A percentile compares a stretch with the other conserved stretches of the same genome.
These are phyloP conservation scores for Galerucella pusilla DNA, from an alignment of 2,888 invertebrate genomes.

Conservation along the genomic window DNA sequence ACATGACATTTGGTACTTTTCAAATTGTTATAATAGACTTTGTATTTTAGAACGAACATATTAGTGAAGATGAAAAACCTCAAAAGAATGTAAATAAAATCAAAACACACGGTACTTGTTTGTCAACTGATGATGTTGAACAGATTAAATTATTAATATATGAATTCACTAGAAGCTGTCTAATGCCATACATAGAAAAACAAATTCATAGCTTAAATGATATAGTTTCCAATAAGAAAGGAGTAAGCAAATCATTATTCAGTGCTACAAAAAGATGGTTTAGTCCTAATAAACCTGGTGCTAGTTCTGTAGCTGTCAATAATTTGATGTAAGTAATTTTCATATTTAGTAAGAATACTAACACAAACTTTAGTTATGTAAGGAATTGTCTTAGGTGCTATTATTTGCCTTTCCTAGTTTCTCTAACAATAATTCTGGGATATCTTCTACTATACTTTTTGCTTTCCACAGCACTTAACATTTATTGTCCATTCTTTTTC, in stretches of 20 bases:
- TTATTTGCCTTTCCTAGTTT: too few species aligned
- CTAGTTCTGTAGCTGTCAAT: slow-evolving; percentile 76
- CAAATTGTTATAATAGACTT: slow-evolving; percentile 8
- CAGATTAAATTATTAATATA: slow-evolving; percentile 85
- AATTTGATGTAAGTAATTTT: slow-evolving; percentile 81
- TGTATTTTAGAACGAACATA: slow-evolving; percentile 50
- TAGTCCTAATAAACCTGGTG: slow-evolving; percentile 87
- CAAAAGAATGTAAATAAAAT: slow-evolving; percentile 42
- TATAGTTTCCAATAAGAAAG: slow-evolving; percentile 86
- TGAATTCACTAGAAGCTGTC: slow-evolving; percentile 86
- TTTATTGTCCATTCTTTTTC: too few species aligned
- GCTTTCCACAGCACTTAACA: too few species aligned
- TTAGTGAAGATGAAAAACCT: slow-evolving; percentile 50
- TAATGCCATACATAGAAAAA: slow-evolving; percentile 92
- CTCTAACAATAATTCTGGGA: too few species aligned
- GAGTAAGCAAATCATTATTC: slow-evolving; percentile 90
- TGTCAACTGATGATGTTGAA: slow-evolving; percentile 87
- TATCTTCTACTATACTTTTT: too few species aligned
- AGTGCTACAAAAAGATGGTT: slow-evolving; percentile 97
- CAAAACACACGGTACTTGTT: slow-evolving; percentile 78
- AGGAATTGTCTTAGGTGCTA: not conserved
- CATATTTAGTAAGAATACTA: not conserved
- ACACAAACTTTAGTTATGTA: not conserved
- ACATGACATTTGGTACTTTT: not conserved
- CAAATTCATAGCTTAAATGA: slow-evolving; percentile 85